Conservation (phyloP, 2,888 invertebrate species). For the Entomobrya proxima region DNA sequence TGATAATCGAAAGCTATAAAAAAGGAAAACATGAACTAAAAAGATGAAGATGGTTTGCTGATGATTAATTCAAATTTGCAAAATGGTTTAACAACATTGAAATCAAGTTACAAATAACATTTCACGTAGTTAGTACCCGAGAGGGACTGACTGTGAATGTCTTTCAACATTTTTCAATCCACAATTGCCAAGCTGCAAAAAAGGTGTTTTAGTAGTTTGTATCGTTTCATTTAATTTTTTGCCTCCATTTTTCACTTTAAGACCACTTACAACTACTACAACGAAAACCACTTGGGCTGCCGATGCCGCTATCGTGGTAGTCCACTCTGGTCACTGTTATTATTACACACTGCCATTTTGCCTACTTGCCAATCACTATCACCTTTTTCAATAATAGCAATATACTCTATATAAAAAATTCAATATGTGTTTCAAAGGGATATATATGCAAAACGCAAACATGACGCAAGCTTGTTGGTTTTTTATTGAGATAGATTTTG, state of each 20-base stretch:
- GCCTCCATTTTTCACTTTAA: slow-evolving; percentile 22
- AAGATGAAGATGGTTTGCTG: neutral
- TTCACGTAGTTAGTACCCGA: no score
- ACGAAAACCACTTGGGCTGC: neutral
- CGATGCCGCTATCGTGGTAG: neutral
- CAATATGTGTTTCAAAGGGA: neutral
- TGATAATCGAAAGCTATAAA: slow-evolving; percentile 28
- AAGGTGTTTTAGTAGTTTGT: neutral
- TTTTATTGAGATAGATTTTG: neutral
- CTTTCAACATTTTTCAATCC: no score
- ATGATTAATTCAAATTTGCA: neutral
- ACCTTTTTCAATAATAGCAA: slow-evolving; percentile 33
- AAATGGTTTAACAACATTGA: slow-evolving; percentile 20
- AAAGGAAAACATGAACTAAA: neutral
- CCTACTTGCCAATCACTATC: slow-evolving; percentile 28
- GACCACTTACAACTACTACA: neutral
- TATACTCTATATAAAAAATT: neutral
- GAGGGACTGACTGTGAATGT: no score
- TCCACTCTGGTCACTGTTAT: neutral
- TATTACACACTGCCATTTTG: no score
- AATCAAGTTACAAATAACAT: no score
- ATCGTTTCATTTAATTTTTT: neutral
- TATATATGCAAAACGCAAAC: neutral
- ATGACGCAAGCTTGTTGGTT: neutral
- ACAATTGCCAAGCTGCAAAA: no score